Evolutionary conservation across 2,888 invertebrate genomes (phyloP), one percentile per base, ranked within the genome.

Genomic region (Cantharis nigra): DNA sequence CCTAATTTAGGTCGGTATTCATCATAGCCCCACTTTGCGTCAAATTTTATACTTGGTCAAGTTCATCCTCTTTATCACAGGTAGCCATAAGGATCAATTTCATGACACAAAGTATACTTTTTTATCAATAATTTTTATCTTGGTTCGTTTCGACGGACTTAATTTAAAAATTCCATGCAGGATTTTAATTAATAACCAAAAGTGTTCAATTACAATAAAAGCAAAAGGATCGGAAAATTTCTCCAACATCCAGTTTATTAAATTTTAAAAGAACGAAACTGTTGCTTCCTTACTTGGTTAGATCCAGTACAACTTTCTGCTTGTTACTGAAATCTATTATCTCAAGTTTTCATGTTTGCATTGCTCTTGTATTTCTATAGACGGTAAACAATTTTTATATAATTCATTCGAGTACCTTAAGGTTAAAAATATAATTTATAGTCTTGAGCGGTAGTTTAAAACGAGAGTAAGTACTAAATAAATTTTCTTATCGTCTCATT

Each of bases 321-420:
- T 70, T 64, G 64, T 72, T 76, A 18, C 67, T 63, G 28, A 75
- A 49, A 70, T 67, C 70, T 75, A 70, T 75, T 75, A 71, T 71
- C 67, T 63, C 65, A 71, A 70, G 49, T 75, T 75, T 69, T 63
- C 69, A 49, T 75, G 71, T 75, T 75, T 71, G 75, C 64, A 67
- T 71, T 71, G 75, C 75, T 75, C 75, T 75, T 75, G 65, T 75
- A 75, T 65, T 75, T 75, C 70, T 71, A 63, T 33, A 33, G 71
- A 71, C 26, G 71, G 75, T 63, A 75, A 75, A 71, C 67, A 71
- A 65, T 75, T 75, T 75, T 75, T 71, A 71, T 70, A n/a, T 63
- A 9, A 67, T 20, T n/a, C n/a, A 49, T n/a, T 49, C 49, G n/a
- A 49, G 49, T 49, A 49, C 49, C 49, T 49, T 49, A 49, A 49